phyloP scores from a whole-genome alignment of 2,888 invertebrate genomes.

The Cancer borealis region DNA sequence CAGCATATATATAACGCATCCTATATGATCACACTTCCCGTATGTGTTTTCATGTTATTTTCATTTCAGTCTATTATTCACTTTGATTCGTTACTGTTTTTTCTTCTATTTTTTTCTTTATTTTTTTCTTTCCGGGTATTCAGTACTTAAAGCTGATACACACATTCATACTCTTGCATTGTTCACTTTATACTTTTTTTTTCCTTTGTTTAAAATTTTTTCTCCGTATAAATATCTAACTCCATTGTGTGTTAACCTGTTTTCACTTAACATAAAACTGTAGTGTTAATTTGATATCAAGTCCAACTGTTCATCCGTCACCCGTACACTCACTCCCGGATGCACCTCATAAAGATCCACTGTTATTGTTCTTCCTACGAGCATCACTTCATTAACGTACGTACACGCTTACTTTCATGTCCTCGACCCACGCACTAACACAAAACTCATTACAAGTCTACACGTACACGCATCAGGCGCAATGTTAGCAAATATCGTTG shows the following conservation, averaged over 20 bases:
- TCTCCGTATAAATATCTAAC: no score
- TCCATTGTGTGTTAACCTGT: no score
- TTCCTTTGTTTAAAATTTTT: no score
- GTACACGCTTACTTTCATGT: neutral
- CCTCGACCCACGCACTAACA: neutral
- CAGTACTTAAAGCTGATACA: neutral
- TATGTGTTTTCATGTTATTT: neutral
- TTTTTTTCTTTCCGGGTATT: neutral
- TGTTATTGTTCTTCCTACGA: neutral
- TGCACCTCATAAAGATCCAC: neutral
- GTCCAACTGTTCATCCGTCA: neutral
- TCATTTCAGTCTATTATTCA: neutral
- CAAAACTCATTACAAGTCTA: neutral
- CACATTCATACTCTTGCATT: neutral
- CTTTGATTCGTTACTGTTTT: neutral
- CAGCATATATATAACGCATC: constrained; percentile 20
- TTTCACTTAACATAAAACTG: no score
- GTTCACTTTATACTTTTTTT: no score
- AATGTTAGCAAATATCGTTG: constrained; percentile 8
- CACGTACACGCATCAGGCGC: neutral
- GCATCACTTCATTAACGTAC: neutral
- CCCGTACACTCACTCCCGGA: neutral
- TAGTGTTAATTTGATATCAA: no score
- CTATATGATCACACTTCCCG: neutral
- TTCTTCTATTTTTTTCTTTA: neutral